These are phyloP conservation scores for Eurytoma adleriae DNA, from an alignment of 2,888 invertebrate genomes.

Conservation along the genomic window DNA sequence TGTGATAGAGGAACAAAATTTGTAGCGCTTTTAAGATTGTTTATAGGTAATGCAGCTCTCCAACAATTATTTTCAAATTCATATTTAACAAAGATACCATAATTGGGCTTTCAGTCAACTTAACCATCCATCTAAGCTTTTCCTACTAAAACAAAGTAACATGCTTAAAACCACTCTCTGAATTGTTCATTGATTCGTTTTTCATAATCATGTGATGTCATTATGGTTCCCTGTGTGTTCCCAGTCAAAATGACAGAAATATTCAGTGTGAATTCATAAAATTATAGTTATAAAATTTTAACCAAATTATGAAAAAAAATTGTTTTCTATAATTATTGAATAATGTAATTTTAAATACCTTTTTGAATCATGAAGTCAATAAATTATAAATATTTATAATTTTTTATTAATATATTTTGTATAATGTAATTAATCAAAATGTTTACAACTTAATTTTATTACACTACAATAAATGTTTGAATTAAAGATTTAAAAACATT, in stretches of 20 bases:
- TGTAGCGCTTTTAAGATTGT: constrained; percentile 69
- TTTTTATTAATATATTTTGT: not conserved
- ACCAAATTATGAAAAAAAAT: constrained; percentile 26
- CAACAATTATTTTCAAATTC: constrained; percentile 54
- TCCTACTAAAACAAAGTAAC: constrained; percentile 57
- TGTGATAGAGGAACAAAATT: constrained; percentile 70
- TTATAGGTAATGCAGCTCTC: constrained; percentile 70
- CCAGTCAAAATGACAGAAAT: constrained; percentile 30
- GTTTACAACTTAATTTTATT: not conserved
- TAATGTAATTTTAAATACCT: not conserved
- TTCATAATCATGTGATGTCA: constrained; percentile 41
- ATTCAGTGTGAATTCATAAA: not conserved
- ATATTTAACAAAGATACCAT: constrained; percentile 56
- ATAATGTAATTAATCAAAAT: not conserved
- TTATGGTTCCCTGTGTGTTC: constrained; percentile 58
- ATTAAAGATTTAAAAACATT: not conserved
- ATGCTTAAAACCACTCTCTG: constrained; percentile 38
- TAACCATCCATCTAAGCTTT: constrained; percentile 52
- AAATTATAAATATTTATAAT: not conserved
- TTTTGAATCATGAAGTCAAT: not conserved
- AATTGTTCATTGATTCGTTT: constrained; percentile 34
- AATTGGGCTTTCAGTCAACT: constrained; percentile 50
- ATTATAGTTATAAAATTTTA: constrained; percentile 8
- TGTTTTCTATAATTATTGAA: not conserved
- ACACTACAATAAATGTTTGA: not conserved